Base-by-base conservation (phyloP, 2,888 invertebrate species). In the Creontiades dilutus region DNA sequence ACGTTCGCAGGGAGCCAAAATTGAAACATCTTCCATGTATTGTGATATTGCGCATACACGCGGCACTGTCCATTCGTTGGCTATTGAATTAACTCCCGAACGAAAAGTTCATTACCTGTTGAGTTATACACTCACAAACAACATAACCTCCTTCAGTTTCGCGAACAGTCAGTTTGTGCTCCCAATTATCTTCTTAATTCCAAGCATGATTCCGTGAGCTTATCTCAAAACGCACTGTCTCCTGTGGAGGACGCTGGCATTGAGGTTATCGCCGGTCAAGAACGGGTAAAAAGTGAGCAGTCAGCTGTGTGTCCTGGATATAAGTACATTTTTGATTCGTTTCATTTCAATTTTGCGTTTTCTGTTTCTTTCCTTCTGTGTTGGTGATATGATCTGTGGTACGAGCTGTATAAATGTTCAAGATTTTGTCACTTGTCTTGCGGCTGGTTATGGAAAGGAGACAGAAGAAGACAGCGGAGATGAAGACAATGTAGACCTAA, bases 121-220 rank as follows among this genome's bases (percentile, higher is more conserved):
- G 80, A 80, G 9, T 80, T 80, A 46, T 80, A 46, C 37, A 2
- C 80, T 46, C 47, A 46, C 80, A 5, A n/a, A n/a, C n/a, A n/a
- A n/a, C n/a, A n/a, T n/a, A n/a, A n/a, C n/a, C n/a, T n/a, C n/a
- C n/a, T n/a, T 80, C 46, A 11, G n/a, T 80, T 80, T 46, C 47
- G 80, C n/a, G 2, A 19, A 46, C 47, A 46, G 80, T n/a, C 47
- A 19, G 47, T 47, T 47, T 80, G 80, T 80, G 46, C 80, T 80
- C 80, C 47, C n/a, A 47, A 47, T 80, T 80, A 12, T 46, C 46
- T 9, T 80, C 80, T 46, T n/a, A 80, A 80, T 80, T 4, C 80
- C 80, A n/a, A n/a, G n/a, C 80, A 46, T 2, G 47, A 80, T 46
- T 46, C 47, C 9, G 76, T 37, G 27, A 76, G 76, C 27, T 76